These are phyloP conservation scores for Pogonocherus hispidulus DNA, from an alignment of 2,888 invertebrate genomes.

Conservation along the genomic window DNA sequence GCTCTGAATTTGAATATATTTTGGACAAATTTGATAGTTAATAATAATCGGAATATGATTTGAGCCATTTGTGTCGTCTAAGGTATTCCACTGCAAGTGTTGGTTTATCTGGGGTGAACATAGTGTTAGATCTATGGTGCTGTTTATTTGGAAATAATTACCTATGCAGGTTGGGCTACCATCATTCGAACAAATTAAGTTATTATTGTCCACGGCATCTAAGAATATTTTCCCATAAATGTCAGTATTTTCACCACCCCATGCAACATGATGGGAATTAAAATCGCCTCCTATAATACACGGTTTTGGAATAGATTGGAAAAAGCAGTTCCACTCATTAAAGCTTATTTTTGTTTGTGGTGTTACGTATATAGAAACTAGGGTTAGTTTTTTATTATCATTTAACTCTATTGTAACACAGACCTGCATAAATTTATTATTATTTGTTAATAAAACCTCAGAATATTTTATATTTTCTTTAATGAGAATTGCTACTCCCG, in stretches of 20 bases:
- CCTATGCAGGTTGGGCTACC: slow-evolving; percentile 20
- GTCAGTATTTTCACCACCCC: no score
- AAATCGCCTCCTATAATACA: no score
- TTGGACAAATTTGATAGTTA: no score
- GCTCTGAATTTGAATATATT: no score
- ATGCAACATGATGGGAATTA: no score
- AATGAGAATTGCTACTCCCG: slow-evolving; percentile 30
- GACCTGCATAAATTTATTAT: background rate
- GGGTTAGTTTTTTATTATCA: background rate
- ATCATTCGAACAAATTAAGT: slow-evolving; percentile 15
- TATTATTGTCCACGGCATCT: no score
- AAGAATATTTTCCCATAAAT: no score
- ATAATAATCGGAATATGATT: no score
- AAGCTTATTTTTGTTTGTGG: no score
- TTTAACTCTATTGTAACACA: background rate
- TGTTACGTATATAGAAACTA: no score
- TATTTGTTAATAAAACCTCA: background rate
- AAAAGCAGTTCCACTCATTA: no score
- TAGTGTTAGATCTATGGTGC: slow-evolving; percentile 25
- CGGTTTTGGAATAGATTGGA: no score
- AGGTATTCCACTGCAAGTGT: background rate
- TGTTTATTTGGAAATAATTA: background rate
- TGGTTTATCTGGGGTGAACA: slow-evolving; percentile 9
- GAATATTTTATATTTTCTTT: background rate
- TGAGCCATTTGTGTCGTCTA: slow-evolving; percentile 10